Evolutionary conservation across 2,888 invertebrate genomes (phyloP).

Genomic region (Agonopterix arenella): DNA sequence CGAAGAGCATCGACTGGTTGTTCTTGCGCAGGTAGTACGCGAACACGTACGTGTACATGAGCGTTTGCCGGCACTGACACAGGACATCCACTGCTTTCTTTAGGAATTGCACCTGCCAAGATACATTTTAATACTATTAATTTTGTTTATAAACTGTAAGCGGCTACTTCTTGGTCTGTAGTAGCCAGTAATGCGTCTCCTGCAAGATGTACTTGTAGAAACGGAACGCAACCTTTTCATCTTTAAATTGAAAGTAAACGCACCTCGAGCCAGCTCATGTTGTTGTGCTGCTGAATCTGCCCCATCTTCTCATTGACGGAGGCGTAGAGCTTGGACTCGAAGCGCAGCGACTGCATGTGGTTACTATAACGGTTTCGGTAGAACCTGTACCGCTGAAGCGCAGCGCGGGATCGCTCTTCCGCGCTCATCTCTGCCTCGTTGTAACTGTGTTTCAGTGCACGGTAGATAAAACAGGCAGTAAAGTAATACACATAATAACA

Average conservation of each 20-base stretch:
- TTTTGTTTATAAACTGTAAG: background rate
- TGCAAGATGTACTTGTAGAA: no score
- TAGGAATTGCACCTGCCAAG: conserved; percentile 92
- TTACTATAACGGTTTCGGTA: conserved; percentile 99
- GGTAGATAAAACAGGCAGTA: no score
- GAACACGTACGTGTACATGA: conserved; percentile 99
- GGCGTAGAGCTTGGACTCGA: conserved; percentile 97
- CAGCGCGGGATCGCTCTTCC: conserved; percentile 95
- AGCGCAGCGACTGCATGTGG: conserved; percentile 98
- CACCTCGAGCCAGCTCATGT: conserved; percentile 99
- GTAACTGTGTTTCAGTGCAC: conserved; percentile 65
- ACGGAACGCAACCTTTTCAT: no score
- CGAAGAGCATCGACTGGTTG: conserved; percentile 99
- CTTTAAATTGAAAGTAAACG: background rate
- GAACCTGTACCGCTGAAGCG: conserved; percentile 97
- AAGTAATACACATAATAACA: no score
- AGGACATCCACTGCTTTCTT: conserved; percentile 98
- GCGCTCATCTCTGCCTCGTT: conserved; percentile 98
- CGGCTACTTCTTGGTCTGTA: no score
- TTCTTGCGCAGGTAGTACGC: conserved; percentile 98
- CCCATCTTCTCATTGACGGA: conserved; percentile 99
- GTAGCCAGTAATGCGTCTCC: no score
- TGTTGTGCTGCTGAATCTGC: conserved; percentile 99
- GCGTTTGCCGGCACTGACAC: conserved; percentile 96
- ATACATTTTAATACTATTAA: background rate